These are phyloP conservation scores for Gallinago media DNA, from an alignment of 2,113 vertebrate genomes.

Conservation along the genomic window DNA sequence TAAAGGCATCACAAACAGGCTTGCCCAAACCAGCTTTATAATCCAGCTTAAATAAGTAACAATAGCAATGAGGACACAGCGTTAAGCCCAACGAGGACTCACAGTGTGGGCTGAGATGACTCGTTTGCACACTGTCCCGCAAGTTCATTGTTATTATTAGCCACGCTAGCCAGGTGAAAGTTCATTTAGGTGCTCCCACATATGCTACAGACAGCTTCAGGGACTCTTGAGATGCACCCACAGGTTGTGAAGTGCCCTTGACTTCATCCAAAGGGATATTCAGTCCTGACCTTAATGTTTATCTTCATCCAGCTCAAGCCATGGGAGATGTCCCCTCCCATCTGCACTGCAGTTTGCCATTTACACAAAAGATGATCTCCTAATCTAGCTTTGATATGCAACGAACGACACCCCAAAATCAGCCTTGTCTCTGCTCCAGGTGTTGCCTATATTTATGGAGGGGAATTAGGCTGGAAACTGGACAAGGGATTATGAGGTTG, in stretches of 20 bases:
- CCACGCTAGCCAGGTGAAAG: neutral
- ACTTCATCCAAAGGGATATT: neutral
- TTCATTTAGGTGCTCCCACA: neutral
- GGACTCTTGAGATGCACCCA: neutral
- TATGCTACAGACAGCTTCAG: neutral
- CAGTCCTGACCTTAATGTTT: neutral
- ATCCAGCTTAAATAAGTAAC: conserved; percentile 52
- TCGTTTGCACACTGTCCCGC: neutral
- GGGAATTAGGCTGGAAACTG: neutral
- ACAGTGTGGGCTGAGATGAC: neutral
- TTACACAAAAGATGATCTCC: neutral
- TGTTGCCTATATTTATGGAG: neutral
- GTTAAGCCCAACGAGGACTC: neutral
- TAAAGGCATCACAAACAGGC: conserved; percentile 30
- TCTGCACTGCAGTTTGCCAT: neutral
- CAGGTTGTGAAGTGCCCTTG: neutral
- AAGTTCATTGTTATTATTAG: conserved; percentile 46
- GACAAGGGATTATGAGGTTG: neutral
- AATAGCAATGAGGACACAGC: conserved; percentile 39
- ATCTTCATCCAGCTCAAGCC: neutral
- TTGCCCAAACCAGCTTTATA: conserved; percentile 40
- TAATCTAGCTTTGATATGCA: neutral
- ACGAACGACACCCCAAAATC: neutral
- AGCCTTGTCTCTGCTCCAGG: neutral
- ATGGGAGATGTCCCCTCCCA: neutral